Evolutionary conservation across 2,113 vertebrate genomes (phyloP).

Genomic region (Planiliza haematocheilus): DNA sequence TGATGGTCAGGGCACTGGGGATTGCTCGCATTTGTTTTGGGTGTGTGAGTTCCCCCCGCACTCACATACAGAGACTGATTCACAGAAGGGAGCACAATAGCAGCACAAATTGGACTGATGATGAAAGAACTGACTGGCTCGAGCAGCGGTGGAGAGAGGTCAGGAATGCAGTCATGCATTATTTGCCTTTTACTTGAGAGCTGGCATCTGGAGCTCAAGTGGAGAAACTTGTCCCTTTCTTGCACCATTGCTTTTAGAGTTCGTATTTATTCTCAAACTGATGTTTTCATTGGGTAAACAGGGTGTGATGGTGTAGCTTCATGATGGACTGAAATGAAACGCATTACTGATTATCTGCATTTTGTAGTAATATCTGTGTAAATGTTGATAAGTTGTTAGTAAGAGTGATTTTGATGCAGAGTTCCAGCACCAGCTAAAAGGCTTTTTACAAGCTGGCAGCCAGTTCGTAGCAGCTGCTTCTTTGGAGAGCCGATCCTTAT

Average conservation of each 20-base stretch:
- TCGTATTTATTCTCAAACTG: too few species aligned
- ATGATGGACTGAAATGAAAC: too few species aligned
- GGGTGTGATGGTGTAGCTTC: too few species aligned
- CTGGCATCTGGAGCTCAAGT: slow-evolving; percentile 15
- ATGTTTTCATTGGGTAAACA: too few species aligned
- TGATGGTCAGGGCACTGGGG: slow-evolving; percentile 6
- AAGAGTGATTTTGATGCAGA: too few species aligned
- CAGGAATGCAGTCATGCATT: slow-evolving; percentile 10
- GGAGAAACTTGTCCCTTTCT: not conserved
- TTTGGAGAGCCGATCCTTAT: too few species aligned
- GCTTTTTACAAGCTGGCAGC: too few species aligned
- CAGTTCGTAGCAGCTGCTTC: too few species aligned
- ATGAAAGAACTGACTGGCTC: slow-evolving; percentile 11
- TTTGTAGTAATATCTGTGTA: too few species aligned
- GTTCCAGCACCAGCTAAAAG: too few species aligned
- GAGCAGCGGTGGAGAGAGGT: slow-evolving; percentile 1
- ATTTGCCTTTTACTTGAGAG: slow-evolving; percentile 1
- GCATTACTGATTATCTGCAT: too few species aligned
- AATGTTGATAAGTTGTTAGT: too few species aligned
- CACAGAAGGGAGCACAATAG: not conserved
- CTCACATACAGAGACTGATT: not conserved
- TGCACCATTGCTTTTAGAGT: not conserved
- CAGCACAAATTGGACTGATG: not conserved
- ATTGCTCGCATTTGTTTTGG: slow-evolving; percentile 16
- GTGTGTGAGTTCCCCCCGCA: not conserved